Percentiles rank a stretch among this genome's conserved stretches.
Evolutionary conservation across 2,797 vertebrate species (phyloP).

Genomic region (Oophaga sylvatica): DNA sequence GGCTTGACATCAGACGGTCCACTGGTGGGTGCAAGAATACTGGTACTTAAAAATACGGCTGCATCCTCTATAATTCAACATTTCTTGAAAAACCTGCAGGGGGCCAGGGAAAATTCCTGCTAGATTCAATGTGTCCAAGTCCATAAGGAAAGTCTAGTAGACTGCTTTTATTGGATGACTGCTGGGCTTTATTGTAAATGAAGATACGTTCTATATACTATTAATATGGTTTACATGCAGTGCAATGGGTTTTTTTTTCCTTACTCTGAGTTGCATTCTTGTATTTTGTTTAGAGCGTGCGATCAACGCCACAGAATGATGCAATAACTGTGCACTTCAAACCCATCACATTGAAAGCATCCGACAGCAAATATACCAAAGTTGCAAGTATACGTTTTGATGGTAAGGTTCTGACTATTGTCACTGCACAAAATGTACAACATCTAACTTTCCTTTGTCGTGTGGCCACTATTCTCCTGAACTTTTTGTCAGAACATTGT

Average conservation of each 20-base stretch:
- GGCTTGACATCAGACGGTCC: too few species aligned
- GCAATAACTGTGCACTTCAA: conserved; percentile 93
- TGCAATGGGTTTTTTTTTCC: not conserved
- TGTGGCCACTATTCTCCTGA: not conserved
- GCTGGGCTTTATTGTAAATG: too few species aligned
- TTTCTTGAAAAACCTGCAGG: too few species aligned
- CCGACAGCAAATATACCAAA: conserved; percentile 97
- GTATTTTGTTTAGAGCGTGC: conserved; percentile 83
- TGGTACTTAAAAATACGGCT: too few species aligned
- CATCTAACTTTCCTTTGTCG: not conserved
- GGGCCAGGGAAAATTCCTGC: too few species aligned
- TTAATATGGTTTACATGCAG: too few species aligned
- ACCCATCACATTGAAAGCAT: conserved; percentile 92
- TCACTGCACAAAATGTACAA: not conserved
- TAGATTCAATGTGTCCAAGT: too few species aligned
- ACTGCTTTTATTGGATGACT: too few species aligned
- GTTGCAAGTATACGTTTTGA: conserved; percentile 98
- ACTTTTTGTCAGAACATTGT: not conserved
- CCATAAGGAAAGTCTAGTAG: too few species aligned
- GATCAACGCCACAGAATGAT: conserved; percentile 93
- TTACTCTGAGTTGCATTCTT: not conserved
- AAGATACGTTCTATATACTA: too few species aligned
- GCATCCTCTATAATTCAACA: too few species aligned
- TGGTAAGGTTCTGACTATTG: conserved; percentile 77
- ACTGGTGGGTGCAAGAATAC: too few species aligned